These are phyloP conservation scores for Acleris laterana DNA, from an alignment of 2,888 invertebrate species.

Conservation along the genomic window DNA sequence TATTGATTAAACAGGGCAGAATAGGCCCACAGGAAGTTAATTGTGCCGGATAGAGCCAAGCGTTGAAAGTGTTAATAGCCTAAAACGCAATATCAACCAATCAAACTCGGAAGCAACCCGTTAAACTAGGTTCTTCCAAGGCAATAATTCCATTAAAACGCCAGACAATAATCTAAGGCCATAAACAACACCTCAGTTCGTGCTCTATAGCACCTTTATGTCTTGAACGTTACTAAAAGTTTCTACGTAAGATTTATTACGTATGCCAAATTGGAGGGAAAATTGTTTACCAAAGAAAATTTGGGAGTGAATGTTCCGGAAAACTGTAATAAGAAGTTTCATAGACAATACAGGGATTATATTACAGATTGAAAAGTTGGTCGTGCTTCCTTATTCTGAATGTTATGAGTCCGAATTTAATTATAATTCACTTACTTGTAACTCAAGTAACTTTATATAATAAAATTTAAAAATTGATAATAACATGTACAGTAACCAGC, in stretches of 20 bases:
- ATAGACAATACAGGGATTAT: constrained; percentile 1
- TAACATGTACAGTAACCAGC: too few species aligned
- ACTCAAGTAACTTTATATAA: too few species aligned
- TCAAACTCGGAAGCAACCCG: neutral
- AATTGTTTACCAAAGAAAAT: constrained; percentile 27
- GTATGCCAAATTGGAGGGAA: constrained; percentile 34
- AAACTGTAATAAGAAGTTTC: constrained; percentile 1
- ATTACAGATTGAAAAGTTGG: neutral
- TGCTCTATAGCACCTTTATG: constrained; percentile 36
- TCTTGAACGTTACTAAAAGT: constrained; percentile 24
- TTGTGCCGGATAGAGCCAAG: too few species aligned
- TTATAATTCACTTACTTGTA: too few species aligned
- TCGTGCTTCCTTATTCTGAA: neutral
- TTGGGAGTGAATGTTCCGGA: constrained; percentile 8
- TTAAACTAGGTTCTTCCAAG: neutral
- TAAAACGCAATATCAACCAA: too few species aligned
- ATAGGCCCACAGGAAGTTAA: too few species aligned
- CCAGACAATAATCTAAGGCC: constrained; percentile 38
- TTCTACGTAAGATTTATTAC: constrained; percentile 30
- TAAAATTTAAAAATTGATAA: too few species aligned
- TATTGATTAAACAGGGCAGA: too few species aligned
- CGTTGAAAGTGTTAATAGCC: too few species aligned
- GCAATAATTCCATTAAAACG: constrained; percentile 38
- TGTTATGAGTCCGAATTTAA: too few species aligned
- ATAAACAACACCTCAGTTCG: constrained; percentile 40